A percentile compares a stretch with the other conserved stretches of the same genome.
phyloP scores from a whole-genome alignment of 1,140 invertebrate species.

The Atta colombica region DNA sequence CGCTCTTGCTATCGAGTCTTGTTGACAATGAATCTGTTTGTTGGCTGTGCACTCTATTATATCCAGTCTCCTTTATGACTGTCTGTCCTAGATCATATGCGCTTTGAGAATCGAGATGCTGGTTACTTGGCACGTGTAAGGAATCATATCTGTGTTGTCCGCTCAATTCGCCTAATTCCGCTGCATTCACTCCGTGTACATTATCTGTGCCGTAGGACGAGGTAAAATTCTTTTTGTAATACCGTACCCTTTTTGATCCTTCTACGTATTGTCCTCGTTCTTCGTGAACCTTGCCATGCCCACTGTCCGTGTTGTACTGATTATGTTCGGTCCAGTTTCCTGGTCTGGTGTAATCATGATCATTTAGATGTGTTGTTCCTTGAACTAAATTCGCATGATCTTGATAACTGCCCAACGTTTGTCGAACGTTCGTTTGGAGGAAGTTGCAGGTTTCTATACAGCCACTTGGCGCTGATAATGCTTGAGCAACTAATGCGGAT shows the following conservation, averaged over 20 bases:
- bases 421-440: slow-evolving; percentile 22
- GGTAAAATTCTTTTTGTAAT: slow-evolving; percentile 77
- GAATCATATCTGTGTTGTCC: slow-evolving; percentile 32
- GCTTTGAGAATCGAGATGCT: slow-evolving; percentile 50
- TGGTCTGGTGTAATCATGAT: slow-evolving; percentile 70
- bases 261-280: slow-evolving; percentile 76
- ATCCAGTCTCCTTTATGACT: slow-evolving; percentile 29
- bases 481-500: slow-evolving; percentile 59
- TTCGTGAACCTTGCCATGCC: slow-evolving; percentile 77
- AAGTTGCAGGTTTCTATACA: slow-evolving; percentile 75
- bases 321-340: slow-evolving; percentile 80
- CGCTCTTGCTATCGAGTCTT: slow-evolving; percentile 44
- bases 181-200: background rate
- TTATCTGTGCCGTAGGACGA: slow-evolving; percentile 65
- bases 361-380: slow-evolving; percentile 42
- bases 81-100: slow-evolving; percentile 28
- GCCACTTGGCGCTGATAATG: slow-evolving; percentile 74
- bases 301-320: slow-evolving; percentile 70
- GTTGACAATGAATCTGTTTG: slow-evolving; percentile 27
- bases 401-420: slow-evolving; percentile 31
- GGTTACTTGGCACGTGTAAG: slow-evolving; percentile 5
- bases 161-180: slow-evolving; percentile 2
- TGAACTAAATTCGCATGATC: slow-evolving; percentile 43
- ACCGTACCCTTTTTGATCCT: slow-evolving; percentile 70
- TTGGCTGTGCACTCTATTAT: slow-evolving; percentile 61